These are phyloP conservation scores for Diploscapter pachys DNA, from an alignment of 1,140 invertebrate species.

Conservation along the genomic window DNA sequence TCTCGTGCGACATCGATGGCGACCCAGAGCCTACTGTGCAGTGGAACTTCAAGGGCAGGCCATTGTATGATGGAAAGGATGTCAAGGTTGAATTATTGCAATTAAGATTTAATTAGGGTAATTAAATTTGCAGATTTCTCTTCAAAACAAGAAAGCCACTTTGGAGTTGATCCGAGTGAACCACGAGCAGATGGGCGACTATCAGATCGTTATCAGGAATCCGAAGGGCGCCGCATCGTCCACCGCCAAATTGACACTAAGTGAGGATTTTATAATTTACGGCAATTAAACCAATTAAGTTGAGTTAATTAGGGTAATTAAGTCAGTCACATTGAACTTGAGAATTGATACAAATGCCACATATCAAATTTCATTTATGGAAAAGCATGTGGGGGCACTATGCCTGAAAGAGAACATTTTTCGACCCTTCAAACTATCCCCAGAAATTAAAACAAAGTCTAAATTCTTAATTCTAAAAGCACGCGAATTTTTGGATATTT, in stretches of 20 bases:
- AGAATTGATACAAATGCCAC: too few species aligned
- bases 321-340: too few species aligned
- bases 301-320: too few species aligned
- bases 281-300: too few species aligned
- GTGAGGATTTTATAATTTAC: conserved; percentile 27
- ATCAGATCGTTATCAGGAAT: conserved; percentile 43
- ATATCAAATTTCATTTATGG: too few species aligned
- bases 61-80: conserved; percentile 42
- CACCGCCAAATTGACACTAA: conserved; percentile 47
- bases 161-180: conserved; percentile 51
- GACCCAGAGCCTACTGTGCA: conserved; percentile 50
- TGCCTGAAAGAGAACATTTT: too few species aligned
- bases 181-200: conserved; percentile 45
- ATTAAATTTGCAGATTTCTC: conserved; percentile 43
- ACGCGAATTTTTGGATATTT: too few species aligned
- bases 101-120: neutral
- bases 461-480: too few species aligned
- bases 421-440: too few species aligned
- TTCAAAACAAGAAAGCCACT: conserved; percentile 49
- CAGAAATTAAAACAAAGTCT: too few species aligned
- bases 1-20: conserved; percentile 52
- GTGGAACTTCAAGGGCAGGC: conserved; percentile 54
- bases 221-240: conserved; percentile 42
- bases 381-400: too few species aligned
- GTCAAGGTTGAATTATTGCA: conserved; percentile 43